Percentiles rank a stretch among this genome's conserved stretches.
phyloP scores from a whole-genome alignment of 2,888 invertebrate genomes.

The Timandra comae region DNA sequence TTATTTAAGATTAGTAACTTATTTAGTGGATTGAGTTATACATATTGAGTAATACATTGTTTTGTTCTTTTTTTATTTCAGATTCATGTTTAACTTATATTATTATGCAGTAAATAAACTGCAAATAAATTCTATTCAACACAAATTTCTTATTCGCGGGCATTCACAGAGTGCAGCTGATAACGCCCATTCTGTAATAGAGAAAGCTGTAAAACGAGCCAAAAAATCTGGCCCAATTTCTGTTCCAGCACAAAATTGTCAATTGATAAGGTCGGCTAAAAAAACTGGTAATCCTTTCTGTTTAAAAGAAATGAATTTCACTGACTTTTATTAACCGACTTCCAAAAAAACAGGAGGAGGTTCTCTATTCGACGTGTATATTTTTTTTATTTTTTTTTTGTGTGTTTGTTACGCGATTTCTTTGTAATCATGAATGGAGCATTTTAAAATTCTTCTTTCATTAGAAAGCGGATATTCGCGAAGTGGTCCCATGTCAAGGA shows the following conservation, averaged over 20 bases:
- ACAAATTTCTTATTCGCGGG: conserved; percentile 10
- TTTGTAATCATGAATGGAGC: no score
- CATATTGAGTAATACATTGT: conserved; percentile 2
- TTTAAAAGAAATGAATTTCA: conserved; percentile 6
- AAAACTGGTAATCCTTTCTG: conserved; percentile 4
- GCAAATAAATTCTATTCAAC: conserved; percentile 8
- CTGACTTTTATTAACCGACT: no score
- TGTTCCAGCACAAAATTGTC: conserved; percentile 3
- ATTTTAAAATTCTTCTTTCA: no score
- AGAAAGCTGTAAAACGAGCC: conserved; percentile 1
- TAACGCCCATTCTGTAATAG: conserved; percentile 7
- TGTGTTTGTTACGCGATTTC: no score
- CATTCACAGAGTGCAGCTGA: conserved; percentile 10
- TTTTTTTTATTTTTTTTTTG: no score
- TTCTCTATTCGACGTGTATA: no score
- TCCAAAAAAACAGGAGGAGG: no score
- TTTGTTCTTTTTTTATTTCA: conserved; percentile 4
- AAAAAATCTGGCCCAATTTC: conserved; percentile 3
- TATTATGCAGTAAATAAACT: conserved; percentile 6
- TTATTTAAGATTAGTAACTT: conserved; percentile 1
- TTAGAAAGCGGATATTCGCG: no score
- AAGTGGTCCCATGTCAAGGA: no score
- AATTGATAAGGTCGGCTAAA: conserved; percentile 4
- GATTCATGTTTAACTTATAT: conserved; percentile 7
- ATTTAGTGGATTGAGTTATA: conserved; percentile 1